Evolutionary conservation across 2,113 vertebrate species (phyloP).

Genomic region (Calyptommatus sinebrachiatus): DNA sequence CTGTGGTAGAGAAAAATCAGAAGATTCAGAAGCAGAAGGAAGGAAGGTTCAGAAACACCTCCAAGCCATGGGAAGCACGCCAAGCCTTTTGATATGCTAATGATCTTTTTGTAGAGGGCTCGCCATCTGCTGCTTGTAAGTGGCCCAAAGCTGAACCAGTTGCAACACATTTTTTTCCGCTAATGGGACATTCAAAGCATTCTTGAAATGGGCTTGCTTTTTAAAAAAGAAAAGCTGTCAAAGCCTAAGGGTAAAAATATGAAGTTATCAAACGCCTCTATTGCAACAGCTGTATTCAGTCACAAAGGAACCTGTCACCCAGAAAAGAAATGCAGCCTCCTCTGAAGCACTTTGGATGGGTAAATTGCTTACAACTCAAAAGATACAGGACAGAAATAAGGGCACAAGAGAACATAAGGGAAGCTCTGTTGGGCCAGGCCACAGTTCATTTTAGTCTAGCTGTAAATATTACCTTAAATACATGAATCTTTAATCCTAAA

Average conservation of each 20-base stretch:
- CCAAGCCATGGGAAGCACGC: slow-evolving; percentile 45
- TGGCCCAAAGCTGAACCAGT: slow-evolving; percentile 42
- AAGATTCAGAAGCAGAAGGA: slow-evolving; percentile 50
- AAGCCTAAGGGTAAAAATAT: slow-evolving; percentile 29
- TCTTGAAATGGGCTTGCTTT: slow-evolving; percentile 31
- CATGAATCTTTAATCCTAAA: too few relatives aligned
- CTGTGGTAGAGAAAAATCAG: slow-evolving; percentile 48
- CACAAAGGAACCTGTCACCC: not conserved
- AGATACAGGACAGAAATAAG: not conserved
- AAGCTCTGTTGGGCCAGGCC: too few relatives aligned
- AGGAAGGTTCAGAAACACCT: slow-evolving; percentile 54
- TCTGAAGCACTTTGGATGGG: not conserved
- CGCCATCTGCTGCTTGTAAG: slow-evolving; percentile 57
- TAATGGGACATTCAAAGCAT: slow-evolving; percentile 39
- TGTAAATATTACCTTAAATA: too few relatives aligned
- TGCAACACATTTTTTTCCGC: slow-evolving; percentile 31
- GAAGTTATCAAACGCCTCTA: slow-evolving; percentile 7
- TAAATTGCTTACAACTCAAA: not conserved
- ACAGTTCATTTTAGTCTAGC: too few relatives aligned
- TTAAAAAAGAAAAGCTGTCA: slow-evolving; percentile 12
- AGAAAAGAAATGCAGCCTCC: slow-evolving; percentile 6
- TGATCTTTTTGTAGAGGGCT: slow-evolving; percentile 42
- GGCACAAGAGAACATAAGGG: not conserved
- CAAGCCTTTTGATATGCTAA: slow-evolving; percentile 55
- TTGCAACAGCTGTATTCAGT: slow-evolving; percentile 4